Base-by-base conservation (phyloP, 1,140 invertebrate genomes). In the Drosophila punjabiensis region DNA sequence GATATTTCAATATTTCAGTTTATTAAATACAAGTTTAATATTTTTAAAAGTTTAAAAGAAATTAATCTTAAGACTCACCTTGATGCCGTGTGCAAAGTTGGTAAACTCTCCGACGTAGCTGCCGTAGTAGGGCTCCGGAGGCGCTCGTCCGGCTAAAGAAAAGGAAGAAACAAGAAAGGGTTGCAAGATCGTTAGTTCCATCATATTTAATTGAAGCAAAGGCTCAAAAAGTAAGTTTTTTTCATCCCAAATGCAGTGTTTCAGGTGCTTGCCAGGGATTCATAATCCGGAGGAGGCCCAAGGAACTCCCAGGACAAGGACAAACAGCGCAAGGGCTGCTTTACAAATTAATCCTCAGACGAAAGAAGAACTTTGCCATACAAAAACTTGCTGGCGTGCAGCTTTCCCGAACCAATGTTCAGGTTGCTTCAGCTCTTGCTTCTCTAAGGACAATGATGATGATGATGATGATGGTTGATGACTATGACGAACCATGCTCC, bases 51-150 rank as follows among this genome's bases (percentile, higher is more conserved):
- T 24, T 35, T 35, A 35, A 4, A 16, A 55, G 13, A 20, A 14
- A 24, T 39, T 28, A 56, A 56, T 11, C 20, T 37, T 18, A 20
- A n/a, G 18, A 55, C 85, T 63, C 58, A 93, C 93, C 80, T 91
- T 93, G 47, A 98, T 96, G 35, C 95, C 95, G 77, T 98, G 97
- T 1, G 95, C 96, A 89, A 96, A 96, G 53, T 95, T 95, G 24
- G 94, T 94, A 28, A 95, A 96, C 47, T 88, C 93, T 71, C 97
- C 97, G 32, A 98, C 96, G 16, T 94, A 93, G 43, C 95, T 95
- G 11, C 97, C 97, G 84, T 96, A 98, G 91, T 98, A 96, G 11
- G 95, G 95, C 84, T 96, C 95, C 7, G 94, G 94, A 47, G 94
- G 94, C 64, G 94, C 92, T 10, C 89, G 82, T 39, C 90, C 83